Evolutionary conservation across 2,797 vertebrate species (phyloP).

Genomic region (Spea hammondii): DNA sequence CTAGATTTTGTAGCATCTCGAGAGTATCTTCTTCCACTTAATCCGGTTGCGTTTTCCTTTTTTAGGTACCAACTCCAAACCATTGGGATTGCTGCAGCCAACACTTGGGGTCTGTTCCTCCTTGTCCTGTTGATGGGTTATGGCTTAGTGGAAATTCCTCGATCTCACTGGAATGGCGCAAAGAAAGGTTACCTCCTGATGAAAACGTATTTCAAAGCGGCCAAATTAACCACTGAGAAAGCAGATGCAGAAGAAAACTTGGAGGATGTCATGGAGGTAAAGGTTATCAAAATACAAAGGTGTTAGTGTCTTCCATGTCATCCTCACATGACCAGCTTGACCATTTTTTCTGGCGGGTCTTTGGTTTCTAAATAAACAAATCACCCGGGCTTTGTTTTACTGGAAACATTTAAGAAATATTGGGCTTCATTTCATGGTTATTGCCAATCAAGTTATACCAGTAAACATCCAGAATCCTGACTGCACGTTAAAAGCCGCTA

Average conservation of each 20-base stretch:
- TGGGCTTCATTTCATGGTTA: too few relatives aligned
- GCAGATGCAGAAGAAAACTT: constrained; percentile 94
- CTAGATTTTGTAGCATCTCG: too few relatives aligned
- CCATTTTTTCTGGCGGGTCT: too few relatives aligned
- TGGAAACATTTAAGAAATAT: too few relatives aligned
- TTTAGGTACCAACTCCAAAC: constrained; percentile 90
- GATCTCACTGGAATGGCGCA: constrained; percentile 91
- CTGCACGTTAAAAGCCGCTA: too few relatives aligned
- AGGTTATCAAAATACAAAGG: neutral
- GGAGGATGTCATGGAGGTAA: constrained; percentile 95
- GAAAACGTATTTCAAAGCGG: constrained; percentile 96
- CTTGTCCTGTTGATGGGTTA: constrained; percentile 91
- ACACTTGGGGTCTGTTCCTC: constrained; percentile 96
- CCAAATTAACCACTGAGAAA: constrained; percentile 96
- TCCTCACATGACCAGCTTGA: too few relatives aligned
- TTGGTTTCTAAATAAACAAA: too few relatives aligned
- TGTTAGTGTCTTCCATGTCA: too few relatives aligned
- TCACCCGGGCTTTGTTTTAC: too few relatives aligned
- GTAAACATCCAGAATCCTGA: too few relatives aligned
- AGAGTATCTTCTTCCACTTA: neutral
- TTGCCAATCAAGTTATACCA: too few relatives aligned
- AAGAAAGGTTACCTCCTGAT: constrained; percentile 85
- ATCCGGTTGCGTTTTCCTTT: neutral
- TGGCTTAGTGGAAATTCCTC: constrained; percentile 93
- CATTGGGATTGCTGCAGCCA: constrained; percentile 94